Evolutionary conservation across 37 sponge, comb jelly and placozoan species (phyloP).

Genomic region (Chondrosia reniformis): DNA sequence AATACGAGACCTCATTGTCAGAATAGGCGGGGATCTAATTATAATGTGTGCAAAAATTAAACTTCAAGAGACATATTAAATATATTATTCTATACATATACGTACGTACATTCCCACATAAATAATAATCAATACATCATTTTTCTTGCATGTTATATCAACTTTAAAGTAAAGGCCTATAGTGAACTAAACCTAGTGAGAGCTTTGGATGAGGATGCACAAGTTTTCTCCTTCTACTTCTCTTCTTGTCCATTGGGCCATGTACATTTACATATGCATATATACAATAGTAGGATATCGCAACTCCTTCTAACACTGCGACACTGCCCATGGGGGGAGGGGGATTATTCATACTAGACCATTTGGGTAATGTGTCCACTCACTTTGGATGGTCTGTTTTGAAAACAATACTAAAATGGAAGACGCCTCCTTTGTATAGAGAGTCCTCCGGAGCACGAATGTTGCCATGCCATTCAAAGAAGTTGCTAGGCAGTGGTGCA

Average conservation of each 20-base stretch:
- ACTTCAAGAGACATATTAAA: not conserved
- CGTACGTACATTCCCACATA: not conserved
- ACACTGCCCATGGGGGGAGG: too few species aligned
- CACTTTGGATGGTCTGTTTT: constrained; percentile 31
- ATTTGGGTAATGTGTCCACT: too few species aligned
- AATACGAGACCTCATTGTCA: constrained; percentile 49
- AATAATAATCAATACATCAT: not conserved
- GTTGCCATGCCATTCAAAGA: constrained; percentile 65
- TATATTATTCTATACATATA: not conserved
- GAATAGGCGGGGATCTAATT: constrained; percentile 17
- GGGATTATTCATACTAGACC: too few species aligned
- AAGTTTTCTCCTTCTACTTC: too few species aligned
- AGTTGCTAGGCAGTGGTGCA: constrained; percentile 45
- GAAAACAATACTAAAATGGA: constrained; percentile 55
- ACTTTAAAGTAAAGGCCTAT: too few species aligned
- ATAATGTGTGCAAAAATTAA: not conserved
- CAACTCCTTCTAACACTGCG: too few species aligned
- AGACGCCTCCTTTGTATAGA: constrained; percentile 48
- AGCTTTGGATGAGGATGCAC: too few species aligned
- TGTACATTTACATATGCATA: not conserved
- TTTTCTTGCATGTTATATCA: not conserved
- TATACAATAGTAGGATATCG: too few species aligned
- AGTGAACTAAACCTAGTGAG: too few species aligned
- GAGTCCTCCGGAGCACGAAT: constrained; percentile 48
- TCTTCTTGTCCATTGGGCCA: too few species aligned